Evolutionary conservation across 2,797 vertebrate genomes (phyloP), one percentile per base, ranked within the genome.

Genomic region (Trachops cirrhosus): DNA sequence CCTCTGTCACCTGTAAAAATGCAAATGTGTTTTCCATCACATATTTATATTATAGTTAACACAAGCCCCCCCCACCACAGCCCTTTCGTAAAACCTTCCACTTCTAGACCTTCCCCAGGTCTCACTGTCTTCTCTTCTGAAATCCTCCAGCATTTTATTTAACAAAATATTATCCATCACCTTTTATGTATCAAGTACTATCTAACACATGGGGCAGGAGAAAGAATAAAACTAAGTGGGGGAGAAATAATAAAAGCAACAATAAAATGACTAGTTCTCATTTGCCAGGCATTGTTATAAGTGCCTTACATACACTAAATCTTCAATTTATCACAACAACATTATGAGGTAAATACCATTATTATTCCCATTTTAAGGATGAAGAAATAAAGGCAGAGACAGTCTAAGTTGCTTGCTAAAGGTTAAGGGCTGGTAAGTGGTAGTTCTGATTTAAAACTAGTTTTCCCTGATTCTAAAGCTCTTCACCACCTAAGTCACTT

Each of bases 31-130:
- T 74, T 93, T 41, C 34, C 4, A 48, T 92, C 44, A 91, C 10
- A 78, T 46, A 21, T 83, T 86, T 79, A 92, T 74, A 82, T 73
- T 85, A 3, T 22, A 80, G 62, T 32, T 16, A 57, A 34, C 5
- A 2, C 0, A 70, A 67, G 37, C n/a, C 14, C 34, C 34, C 2
- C 3, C 0, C 0, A 57, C 12, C 9, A n/a, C 92, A 59, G 9
- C 57, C 24, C 57, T 59, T 29, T 87, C 39, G 68, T 67, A 68
- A 90, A 83, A 89, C 37, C 71, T 84, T 70, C 67, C 88, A 77
- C 71, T 84, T 70, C 67, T 91, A 77, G 59, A 34, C 32, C 15
- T 71, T 92, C 54, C 32, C 32, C 10, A 29, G 29, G 15, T 15
- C 19, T 24, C 46, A 82, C 3, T 8, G 41, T 74, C 39, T 67